Percentiles rank a stretch among this genome's conserved stretches.
Conservation (phyloP, 2,113 vertebrate species). For the Casuarius casuarius region DNA sequence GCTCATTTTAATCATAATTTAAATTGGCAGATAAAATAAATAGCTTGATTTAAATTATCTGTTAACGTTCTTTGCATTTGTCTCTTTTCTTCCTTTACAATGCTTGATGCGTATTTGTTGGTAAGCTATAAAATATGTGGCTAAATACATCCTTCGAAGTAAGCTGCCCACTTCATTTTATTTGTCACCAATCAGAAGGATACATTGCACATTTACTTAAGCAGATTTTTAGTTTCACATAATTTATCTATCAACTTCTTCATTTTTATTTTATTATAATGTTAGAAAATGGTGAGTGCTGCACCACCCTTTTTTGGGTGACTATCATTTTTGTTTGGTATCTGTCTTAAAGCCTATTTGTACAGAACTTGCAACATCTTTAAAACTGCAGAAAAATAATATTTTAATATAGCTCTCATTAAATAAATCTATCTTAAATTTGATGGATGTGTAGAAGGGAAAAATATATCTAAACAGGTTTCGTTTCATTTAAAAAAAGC, state of each 20-base stretch:
- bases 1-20: background rate
- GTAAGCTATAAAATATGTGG: background rate
- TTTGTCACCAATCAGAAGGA: background rate
- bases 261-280: background rate
- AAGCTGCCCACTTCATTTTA: background rate
- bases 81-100: background rate
- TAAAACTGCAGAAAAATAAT: background rate
- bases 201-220: background rate
- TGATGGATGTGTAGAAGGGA: background rate
- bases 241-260: background rate
- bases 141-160: background rate
- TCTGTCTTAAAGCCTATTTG: background rate
- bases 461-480: background rate
- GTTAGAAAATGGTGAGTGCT: background rate
- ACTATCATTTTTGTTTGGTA: background rate
- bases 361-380: background rate
- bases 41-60: background rate
- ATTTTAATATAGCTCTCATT: background rate
- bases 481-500: background rate
- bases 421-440: background rate
- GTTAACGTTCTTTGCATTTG: background rate
- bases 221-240: background rate
- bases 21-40: background rate
- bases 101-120: fast-evolving
- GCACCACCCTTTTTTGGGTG: background rate